Evolutionary conservation across 2,797 vertebrate genomes (phyloP).

Genomic region (Lagorchestes hirsutus): DNA sequence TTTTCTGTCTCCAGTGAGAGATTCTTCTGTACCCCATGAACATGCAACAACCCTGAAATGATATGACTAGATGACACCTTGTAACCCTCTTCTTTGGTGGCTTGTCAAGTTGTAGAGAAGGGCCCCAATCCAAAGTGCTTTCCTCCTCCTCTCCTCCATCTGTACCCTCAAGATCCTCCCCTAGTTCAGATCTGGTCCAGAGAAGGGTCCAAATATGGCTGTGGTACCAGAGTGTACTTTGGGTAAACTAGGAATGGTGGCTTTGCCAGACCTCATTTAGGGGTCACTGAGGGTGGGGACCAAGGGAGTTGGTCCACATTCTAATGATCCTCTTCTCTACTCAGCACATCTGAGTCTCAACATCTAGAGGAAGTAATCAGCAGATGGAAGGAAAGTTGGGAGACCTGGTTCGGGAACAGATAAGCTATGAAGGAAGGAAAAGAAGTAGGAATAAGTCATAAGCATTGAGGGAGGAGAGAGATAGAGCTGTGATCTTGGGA

Average conservation of each 20-base stretch:
- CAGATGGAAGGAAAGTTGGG: background rate
- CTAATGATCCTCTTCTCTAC: background rate
- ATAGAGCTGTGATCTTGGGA: background rate
- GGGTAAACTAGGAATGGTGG: background rate
- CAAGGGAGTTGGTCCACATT: background rate
- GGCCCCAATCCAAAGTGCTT: background rate
- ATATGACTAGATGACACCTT: background rate
- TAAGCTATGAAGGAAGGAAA: conserved; percentile 4
- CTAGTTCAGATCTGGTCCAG: background rate
- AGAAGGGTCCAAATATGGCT: background rate
- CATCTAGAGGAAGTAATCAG: background rate
- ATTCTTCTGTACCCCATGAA: background rate
- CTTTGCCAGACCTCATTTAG: background rate
- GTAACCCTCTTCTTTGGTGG: background rate
- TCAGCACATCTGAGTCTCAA: background rate
- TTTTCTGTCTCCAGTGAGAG: conserved; percentile 10
- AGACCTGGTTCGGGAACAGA: background rate
- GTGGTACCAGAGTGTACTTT: background rate
- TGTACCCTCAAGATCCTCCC: background rate
- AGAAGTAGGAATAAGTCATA: background rate
- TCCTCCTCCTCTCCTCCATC: background rate
- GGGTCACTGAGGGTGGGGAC: background rate
- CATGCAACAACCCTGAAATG: background rate
- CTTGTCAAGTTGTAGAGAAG: background rate
- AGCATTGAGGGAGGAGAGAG: background rate